Base-by-base conservation (phyloP, 2,888 invertebrate genomes). In the Phanerotoma sp. region DNA sequence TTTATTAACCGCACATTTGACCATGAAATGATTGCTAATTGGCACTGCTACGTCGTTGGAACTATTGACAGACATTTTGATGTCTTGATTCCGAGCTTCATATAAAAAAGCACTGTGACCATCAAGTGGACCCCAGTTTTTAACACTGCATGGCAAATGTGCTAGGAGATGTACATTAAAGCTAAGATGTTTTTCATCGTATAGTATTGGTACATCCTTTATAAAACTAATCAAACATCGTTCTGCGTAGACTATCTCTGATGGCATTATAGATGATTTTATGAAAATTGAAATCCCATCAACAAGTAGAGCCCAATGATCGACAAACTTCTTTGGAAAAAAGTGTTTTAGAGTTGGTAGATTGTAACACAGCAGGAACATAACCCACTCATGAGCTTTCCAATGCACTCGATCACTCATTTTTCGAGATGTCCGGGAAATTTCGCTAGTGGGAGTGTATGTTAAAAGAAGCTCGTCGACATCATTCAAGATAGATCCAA, bases 331-430 rank as follows among this genome's bases (percentile, higher is more conserved):
- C 9, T 7, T 46, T 4, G 41, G 46, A 47, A 56, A 54, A 33
- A 18, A 30, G 4, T 22, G 10, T 15, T 38, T 28, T 28, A 57
- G 10, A 20, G 25, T 49, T 3, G 57, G 53, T 28, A 57, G 13
- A 22, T 54, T 54, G 35, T 58, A 58, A 40, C 51, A 54, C 6
- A 49, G 30, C 5, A 55, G n/a, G 37, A 41, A 55, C 28, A 55
- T 41, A 15, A 47, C 38, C 52, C 58, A 55, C 15, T 55, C 58
- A 16, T 58, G 52, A 11, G 55, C 55, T 42, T 58, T 58, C 50
- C 52, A 52, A 40, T 58, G 46, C 28, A 15, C 40, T n/a, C 55
- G 33, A 11, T 58, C 52, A 3, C 49, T 46, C 13, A 51, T 16
- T 40, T 7, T 4, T 48, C 54, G 35, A 4, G 57, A 54, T 5